A percentile compares a stretch with the other conserved stretches of the same genome.
Evolutionary conservation across 2,888 invertebrate species (phyloP).

Genomic region (Synergus laeviventris): DNA sequence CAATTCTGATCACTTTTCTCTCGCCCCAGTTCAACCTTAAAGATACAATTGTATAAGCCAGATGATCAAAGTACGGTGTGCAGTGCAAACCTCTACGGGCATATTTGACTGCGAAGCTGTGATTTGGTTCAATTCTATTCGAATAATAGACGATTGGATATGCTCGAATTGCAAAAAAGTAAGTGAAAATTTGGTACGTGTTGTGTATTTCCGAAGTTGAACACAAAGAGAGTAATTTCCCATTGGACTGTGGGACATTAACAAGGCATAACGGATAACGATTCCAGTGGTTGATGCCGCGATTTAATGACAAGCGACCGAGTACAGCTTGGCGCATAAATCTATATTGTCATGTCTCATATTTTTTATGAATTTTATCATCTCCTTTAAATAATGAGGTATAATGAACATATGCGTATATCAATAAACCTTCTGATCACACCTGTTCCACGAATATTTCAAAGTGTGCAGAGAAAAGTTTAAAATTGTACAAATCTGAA

Average conservation of each 20-base stretch:
- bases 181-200: background rate
- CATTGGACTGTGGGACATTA: background rate
- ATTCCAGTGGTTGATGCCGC: slow-evolving; percentile 43
- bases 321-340: slow-evolving; percentile 58
- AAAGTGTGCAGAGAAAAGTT: too few relatives aligned
- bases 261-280: slow-evolving; percentile 21
- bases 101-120: background rate
- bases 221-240: slow-evolving; percentile 17
- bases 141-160: slow-evolving; percentile 1
- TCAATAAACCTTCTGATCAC: slow-evolving; percentile 49
- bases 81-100: background rate
- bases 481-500: too few relatives aligned
- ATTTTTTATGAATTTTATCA: too few relatives aligned
- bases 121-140: background rate
- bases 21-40: too few relatives aligned
- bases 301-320: slow-evolving; percentile 46
- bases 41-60: background rate
- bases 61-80: background rate
- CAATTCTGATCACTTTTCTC: too few relatives aligned
- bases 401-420: background rate
- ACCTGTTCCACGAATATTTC: slow-evolving; percentile 61
- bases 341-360: slow-evolving; percentile 5
- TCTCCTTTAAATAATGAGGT: background rate
- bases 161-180: background rate
- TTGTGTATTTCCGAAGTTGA: slow-evolving; percentile 2